These are phyloP conservation scores for Oryzias celebensis DNA, from an alignment of 2,113 vertebrate species.

Conservation along the genomic window DNA sequence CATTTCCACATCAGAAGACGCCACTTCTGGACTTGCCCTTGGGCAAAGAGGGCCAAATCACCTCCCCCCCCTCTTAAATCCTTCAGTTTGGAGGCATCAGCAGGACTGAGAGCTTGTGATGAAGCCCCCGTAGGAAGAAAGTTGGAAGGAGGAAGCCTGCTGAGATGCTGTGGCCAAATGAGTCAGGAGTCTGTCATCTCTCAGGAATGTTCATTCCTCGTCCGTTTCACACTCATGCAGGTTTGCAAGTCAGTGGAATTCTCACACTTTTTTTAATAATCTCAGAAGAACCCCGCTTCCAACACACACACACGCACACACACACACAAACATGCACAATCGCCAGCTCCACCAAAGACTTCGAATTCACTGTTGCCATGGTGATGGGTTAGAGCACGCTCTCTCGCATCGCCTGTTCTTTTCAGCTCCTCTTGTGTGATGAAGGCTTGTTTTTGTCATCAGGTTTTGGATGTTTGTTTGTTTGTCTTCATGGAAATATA, in stretches of 20 bases:
- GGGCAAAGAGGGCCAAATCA: constrained; percentile 13
- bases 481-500: background rate
- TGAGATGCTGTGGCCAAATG: constrained; percentile 40
- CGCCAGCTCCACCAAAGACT: constrained; percentile 66
- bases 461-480: constrained; percentile 24
- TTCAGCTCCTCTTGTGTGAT: constrained; percentile 44
- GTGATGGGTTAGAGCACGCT: constrained; percentile 69
- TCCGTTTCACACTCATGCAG: constrained; percentile 14
- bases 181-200: constrained; percentile 60
- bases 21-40: constrained; percentile 12
- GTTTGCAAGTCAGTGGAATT: constrained; percentile 17
- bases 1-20: background rate
- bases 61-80: background rate
- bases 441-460: constrained; percentile 6
- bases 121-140: constrained; percentile 22
- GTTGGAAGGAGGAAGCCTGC: constrained; percentile 39
- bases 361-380: constrained; percentile 81
- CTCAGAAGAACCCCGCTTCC: constrained; percentile 53
- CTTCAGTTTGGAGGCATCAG: background rate
- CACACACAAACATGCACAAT: constrained; percentile 17
- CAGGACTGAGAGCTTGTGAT: constrained; percentile 10
- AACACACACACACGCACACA: constrained; percentile 22
- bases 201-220: constrained; percentile 36
- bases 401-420: constrained; percentile 62
- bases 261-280: constrained; percentile 32